Percentiles rank a stretch among this genome's conserved stretches.
Conservation (phyloP, 2,888 invertebrate genomes). For the Pecten maximus region DNA sequence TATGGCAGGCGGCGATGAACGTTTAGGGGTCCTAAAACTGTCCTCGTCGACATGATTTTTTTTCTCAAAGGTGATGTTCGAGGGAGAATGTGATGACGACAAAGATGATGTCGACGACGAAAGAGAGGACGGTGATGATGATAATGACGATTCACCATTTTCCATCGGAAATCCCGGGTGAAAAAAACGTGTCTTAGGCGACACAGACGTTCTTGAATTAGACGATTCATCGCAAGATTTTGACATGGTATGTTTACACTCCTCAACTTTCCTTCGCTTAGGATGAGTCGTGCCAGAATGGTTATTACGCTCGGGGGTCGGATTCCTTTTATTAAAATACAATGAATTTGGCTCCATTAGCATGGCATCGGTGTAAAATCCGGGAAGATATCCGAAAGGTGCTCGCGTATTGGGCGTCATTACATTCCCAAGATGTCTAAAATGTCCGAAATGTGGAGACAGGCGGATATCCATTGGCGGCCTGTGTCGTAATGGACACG, state of each 20-base stretch:
- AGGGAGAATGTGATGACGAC: constrained; percentile 3
- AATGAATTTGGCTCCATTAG: neutral
- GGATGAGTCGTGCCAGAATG: constrained; percentile 36
- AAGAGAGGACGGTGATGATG: neutral
- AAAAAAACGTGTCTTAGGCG: neutral
- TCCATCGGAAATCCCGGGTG: neutral
- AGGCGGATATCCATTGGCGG: constrained; percentile 44
- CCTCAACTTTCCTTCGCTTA: constrained; percentile 51
- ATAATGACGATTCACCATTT: neutral
- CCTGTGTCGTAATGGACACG: constrained; percentile 51
- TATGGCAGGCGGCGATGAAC: neutral
- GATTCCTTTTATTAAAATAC: constrained; percentile 21
- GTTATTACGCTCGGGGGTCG: neutral
- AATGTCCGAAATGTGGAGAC: neutral
- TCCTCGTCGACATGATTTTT: neutral
- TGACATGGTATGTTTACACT: constrained; percentile 41
- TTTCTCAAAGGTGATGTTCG: neutral
- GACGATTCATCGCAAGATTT: neutral
- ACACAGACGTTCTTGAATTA: neutral
- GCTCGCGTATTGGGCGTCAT: neutral
- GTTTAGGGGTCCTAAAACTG: neutral
- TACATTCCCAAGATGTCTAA: neutral
- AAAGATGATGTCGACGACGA: constrained; percentile 23
- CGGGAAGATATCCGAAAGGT: neutral
- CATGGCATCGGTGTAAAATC: constrained; percentile 11